These are phyloP conservation scores for Sternotherus odoratus DNA, from an alignment of 2,797 vertebrate species.

Conservation along the genomic window DNA sequence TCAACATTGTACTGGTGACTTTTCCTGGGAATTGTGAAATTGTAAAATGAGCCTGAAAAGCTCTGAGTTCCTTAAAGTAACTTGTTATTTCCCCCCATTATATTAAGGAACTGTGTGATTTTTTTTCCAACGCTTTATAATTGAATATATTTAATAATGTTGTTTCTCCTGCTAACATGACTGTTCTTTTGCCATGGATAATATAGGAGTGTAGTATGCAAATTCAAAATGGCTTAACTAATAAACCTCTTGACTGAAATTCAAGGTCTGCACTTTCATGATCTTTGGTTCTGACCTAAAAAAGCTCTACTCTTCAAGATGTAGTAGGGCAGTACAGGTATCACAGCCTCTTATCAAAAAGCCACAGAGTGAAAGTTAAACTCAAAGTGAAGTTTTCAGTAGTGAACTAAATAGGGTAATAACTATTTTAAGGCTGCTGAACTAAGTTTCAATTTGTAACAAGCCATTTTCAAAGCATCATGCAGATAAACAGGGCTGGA, in stretches of 20 bases:
- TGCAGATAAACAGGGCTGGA: constrained; percentile 18
- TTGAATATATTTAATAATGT: too few relatives aligned
- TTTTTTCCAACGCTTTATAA: neutral
- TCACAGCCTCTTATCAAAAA: neutral
- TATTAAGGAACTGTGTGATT: neutral
- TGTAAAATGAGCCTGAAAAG: neutral
- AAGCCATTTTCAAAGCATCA: neutral
- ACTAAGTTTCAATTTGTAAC: neutral
- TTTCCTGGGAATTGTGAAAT: neutral
- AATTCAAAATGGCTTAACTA: neutral
- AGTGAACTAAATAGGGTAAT: neutral
- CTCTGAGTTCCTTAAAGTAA: neutral
- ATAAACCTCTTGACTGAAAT: neutral
- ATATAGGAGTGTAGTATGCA: neutral
- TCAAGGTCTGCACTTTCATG: neutral
- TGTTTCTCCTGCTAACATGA: neutral
- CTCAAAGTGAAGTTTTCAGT: neutral
- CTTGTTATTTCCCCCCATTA: neutral
- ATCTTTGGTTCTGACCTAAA: neutral
- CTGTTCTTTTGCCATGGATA: accelerated
- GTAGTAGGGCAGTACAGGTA: neutral
- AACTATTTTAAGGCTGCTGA: neutral
- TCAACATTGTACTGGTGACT: neutral
- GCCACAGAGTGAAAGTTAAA: neutral
- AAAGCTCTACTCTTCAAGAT: neutral